phyloP scores from a whole-genome alignment of 2,888 invertebrate species.

The Diplolepis rosae region DNA sequence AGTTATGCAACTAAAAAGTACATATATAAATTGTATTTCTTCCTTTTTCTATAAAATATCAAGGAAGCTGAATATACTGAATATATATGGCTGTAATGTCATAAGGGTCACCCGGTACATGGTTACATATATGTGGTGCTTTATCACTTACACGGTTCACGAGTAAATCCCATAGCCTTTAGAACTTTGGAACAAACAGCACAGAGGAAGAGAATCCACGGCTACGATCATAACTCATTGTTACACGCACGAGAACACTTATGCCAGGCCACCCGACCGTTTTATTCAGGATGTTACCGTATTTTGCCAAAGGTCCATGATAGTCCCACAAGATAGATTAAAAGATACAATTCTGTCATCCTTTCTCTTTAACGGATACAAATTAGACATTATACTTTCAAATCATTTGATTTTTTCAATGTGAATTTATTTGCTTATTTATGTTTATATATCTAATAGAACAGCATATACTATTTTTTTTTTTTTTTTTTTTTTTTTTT shows the following conservation, averaged over 20 bases:
- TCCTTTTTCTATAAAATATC: neutral
- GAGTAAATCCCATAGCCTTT: slow-evolving; percentile 45
- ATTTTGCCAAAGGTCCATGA: slow-evolving; percentile 11
- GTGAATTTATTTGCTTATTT: no score
- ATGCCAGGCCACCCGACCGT: slow-evolving; percentile 41
- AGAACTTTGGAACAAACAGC: slow-evolving; percentile 46
- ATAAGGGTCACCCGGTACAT: neutral
- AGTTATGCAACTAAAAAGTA: no score
- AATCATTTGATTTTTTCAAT: no score
- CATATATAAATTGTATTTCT: no score
- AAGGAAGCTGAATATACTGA: neutral
- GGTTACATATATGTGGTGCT: slow-evolving; percentile 37
- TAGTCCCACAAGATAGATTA: neutral
- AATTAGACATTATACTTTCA: no score
- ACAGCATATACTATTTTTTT: no score
- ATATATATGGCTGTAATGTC: neutral
- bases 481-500: no score
- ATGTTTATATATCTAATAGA: no score
- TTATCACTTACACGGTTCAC: slow-evolving; percentile 47
- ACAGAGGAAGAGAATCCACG: slow-evolving; percentile 26
- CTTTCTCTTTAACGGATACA: neutral
- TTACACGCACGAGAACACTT: slow-evolving; percentile 57
- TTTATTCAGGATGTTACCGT: slow-evolving; percentile 27
- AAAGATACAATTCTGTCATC: neutral
- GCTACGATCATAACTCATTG: slow-evolving; percentile 55